phyloP scores from a whole-genome alignment of 2,888 invertebrate genomes.

The Coleophora flavipennella region DNA sequence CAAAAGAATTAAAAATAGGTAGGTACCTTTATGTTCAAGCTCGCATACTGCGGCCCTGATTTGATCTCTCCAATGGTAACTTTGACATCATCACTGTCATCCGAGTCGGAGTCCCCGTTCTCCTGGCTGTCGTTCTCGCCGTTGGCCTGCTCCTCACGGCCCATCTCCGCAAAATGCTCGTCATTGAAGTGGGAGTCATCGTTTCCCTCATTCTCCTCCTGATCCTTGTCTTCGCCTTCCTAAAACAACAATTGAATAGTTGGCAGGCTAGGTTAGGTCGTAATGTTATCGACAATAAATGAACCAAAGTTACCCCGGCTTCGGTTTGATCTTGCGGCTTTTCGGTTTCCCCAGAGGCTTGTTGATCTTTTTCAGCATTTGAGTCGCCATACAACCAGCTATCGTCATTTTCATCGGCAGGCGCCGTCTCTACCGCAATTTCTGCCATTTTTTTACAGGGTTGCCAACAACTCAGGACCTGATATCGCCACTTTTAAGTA shows the following conservation, averaged over 20 bases:
- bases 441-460: constrained; percentile 49
- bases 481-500: neutral
- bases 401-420: constrained; percentile 82
- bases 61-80: constrained; percentile 94
- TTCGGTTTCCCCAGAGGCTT: constrained; percentile 15
- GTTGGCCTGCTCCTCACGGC: constrained; percentile 45
- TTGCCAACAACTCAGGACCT: too few species aligned
- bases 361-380: constrained; percentile 50
- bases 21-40: constrained; percentile 79
- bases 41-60: constrained; percentile 79
- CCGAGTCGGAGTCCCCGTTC: constrained; percentile 76
- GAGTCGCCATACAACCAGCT: constrained; percentile 91
- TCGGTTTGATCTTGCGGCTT: constrained; percentile 23
- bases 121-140: constrained; percentile 64
- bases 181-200: constrained; percentile 65
- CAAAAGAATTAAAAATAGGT: neutral
- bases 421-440: constrained; percentile 42
- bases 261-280: constrained; percentile 2
- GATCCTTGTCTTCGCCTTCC: constrained; percentile 60
- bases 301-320: constrained; percentile 9
- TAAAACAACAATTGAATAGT: constrained; percentile 12
- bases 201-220: constrained; percentile 57
- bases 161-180: constrained; percentile 63
- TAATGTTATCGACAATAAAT: constrained; percentile 9
- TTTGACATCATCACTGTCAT: constrained; percentile 89